phyloP scores from a whole-genome alignment of 2,888 invertebrate genomes.

The Drosophila quasianomalipes region DNA sequence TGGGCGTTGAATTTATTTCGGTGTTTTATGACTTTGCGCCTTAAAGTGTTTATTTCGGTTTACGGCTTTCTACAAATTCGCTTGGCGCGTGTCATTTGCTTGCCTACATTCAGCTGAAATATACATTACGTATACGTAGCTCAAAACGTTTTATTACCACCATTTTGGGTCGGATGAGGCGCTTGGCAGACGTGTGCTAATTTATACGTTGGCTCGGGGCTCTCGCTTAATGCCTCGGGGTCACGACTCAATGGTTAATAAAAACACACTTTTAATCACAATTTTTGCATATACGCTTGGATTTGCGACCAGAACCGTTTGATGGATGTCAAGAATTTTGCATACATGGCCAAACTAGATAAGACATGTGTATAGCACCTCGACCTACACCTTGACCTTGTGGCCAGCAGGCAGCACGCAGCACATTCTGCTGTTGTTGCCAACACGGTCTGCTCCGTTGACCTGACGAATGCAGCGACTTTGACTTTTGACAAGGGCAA shows the following conservation, averaged over 20 bases:
- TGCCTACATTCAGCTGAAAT: constrained; percentile 52
- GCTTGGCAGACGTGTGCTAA: constrained; percentile 54
- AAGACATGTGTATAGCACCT: constrained; percentile 3
- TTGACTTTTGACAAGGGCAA: constrained; percentile 60
- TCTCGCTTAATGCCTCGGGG: constrained; percentile 54
- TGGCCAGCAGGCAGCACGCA: not conserved
- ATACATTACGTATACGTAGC: constrained; percentile 43
- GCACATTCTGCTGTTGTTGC: constrained; percentile 2
- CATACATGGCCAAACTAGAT: constrained; percentile 39
- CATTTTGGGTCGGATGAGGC: constrained; percentile 18
- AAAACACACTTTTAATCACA: constrained; percentile 75
- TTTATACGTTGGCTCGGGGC: constrained; percentile 58
- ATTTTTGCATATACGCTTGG: constrained; percentile 50
- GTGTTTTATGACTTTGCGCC: constrained; percentile 74
- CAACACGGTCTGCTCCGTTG: constrained; percentile 13
- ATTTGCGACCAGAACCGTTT: constrained; percentile 38
- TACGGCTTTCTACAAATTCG: constrained; percentile 74
- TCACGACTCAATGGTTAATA: constrained; percentile 71
- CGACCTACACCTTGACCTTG: constrained; percentile 26
- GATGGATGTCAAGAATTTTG: constrained; percentile 39
- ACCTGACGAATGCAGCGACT: constrained; percentile 43
- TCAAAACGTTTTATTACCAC: constrained; percentile 73
- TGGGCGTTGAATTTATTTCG: constrained; percentile 56
- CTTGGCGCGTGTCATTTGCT: constrained; percentile 69
- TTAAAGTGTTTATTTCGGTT: constrained; percentile 78